Percentiles rank a stretch among this genome's conserved stretches.
These are phyloP conservation scores for Hypotaenidia okinawae DNA, from an alignment of 2,797 vertebrate species.

Conservation along the genomic window DNA sequence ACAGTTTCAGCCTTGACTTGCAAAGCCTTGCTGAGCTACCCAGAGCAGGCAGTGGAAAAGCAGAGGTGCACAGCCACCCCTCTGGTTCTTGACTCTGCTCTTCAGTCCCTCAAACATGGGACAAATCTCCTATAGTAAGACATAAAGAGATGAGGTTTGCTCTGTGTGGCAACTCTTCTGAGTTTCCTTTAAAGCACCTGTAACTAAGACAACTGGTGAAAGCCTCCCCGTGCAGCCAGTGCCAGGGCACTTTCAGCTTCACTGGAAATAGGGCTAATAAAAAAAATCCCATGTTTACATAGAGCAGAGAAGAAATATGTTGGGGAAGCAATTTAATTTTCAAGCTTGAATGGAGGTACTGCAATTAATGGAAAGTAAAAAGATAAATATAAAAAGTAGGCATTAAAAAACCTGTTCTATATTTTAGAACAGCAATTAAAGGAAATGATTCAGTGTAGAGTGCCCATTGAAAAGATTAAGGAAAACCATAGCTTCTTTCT, in stretches of 20 bases:
- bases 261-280: slow-evolving; percentile 29
- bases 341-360: slow-evolving; percentile 45
- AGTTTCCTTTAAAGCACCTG: not conserved
- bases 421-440: slow-evolving; percentile 59
- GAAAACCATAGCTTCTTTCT: slow-evolving; percentile 5
- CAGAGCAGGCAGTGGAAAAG: not conserved
- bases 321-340: slow-evolving; percentile 47
- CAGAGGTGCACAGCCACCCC: not conserved
- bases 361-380: slow-evolving; percentile 58
- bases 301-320: slow-evolving; percentile 17
- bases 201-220: not conserved
- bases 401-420: slow-evolving; percentile 40
- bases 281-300: slow-evolving; percentile 26
- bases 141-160: not conserved
- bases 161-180: not conserved
- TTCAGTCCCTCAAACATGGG: fast-evolving
- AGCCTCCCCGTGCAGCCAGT: fast-evolving
- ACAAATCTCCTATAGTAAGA: not conserved
- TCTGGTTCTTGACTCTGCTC: not conserved
- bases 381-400: slow-evolving; percentile 55
- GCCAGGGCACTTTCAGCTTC: not conserved
- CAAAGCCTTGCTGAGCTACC: not conserved
- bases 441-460: slow-evolving; percentile 24
- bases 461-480: slow-evolving; percentile 8
- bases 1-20: not conserved